Conservation (phyloP, 2,888 invertebrate genomes). For the Dendrolimus pini region DNA sequence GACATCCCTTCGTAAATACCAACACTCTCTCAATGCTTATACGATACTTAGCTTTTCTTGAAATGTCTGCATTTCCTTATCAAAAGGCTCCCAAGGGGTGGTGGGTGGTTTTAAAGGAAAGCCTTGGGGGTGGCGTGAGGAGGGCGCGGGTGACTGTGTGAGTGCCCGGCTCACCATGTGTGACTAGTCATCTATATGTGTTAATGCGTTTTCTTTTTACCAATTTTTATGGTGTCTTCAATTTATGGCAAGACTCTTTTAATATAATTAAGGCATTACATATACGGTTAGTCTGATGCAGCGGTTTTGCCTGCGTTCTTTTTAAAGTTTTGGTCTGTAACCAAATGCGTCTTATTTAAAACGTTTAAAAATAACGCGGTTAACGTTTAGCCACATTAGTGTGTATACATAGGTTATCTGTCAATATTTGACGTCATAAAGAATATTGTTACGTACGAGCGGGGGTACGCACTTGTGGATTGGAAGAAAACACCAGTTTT, state of each 20-base stretch:
- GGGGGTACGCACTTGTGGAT: no score
- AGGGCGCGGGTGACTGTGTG: conserved; percentile 33
- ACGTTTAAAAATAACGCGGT: no score
- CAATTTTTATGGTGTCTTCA: conserved; percentile 63
- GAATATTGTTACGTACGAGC: no score
- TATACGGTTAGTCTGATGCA: no score
- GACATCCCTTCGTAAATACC: conserved; percentile 50
- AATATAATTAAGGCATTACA: background rate
- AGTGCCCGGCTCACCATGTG: conserved; percentile 42
- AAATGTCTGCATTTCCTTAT: conserved; percentile 77
- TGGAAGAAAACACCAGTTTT: no score
- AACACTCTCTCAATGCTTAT: conserved; percentile 55
- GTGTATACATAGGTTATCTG: no score
- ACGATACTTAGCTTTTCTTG: conserved; percentile 71
- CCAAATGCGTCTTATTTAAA: no score
- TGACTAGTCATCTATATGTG: conserved; percentile 73
- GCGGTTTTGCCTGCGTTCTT: no score
- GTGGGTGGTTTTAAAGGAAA: conserved; percentile 56
- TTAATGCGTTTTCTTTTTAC: conserved; percentile 78
- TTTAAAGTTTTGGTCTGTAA: no score
- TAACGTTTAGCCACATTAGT: no score
- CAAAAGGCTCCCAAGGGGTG: conserved; percentile 60
- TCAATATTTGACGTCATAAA: no score
- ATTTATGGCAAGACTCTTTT: conserved; percentile 7
- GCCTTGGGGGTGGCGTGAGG: conserved; percentile 27